Evolutionary conservation across 1,140 invertebrate species (phyloP), one percentile per base, ranked within the genome.

Genomic region (Megalopta genalis): DNA sequence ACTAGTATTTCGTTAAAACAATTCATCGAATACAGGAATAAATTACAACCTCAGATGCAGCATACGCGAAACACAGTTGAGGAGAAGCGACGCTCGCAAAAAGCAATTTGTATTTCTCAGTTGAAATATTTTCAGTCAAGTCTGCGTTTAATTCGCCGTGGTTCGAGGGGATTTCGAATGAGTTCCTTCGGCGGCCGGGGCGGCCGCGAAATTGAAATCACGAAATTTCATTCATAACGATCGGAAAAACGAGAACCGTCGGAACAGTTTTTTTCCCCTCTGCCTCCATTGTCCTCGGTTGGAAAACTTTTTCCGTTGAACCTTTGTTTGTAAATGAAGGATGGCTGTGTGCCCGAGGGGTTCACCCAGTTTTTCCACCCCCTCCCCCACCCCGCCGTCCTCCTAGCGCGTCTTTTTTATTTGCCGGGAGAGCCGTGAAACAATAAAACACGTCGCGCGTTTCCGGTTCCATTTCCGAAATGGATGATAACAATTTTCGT

Each of bases 251-350:
- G 25, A 14, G 25, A 42, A 54, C 8, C 25, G 16, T 21, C 67
- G 49, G 52, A 49, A 25, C 18, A 52, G 14, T 65, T 78, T 72
- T 72, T 72, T 72, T 59, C 12, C 10, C 42, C 21, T 52, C 8
- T 37, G 21, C 37, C 23, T n/a, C 60, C 16, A 72, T 78, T 78
- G 76, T 78, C 46, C 62, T 78, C 69, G 60, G 46, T 63, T 71
- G 68, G 60, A 72, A 70, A 69, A 78, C 71, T 60, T 78, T 72
- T 72, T 72, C 67, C 27, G 16, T 14, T 46, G 49, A 27, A 64
- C 42, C 49, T 78, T 78, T 78, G 76, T 78, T 72, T 78, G 76
- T 64, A 59, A 78, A 78, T 78, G 76, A 78, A 78, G 46, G 68
- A 78, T 78, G 23, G 76, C 32, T 46, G 3, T 46, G 52, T 46